A percentile compares a stretch with the other conserved stretches of the same genome.
phyloP scores from a whole-genome alignment of 1,140 invertebrate genomes.

The Zaprionus taronus region DNA sequence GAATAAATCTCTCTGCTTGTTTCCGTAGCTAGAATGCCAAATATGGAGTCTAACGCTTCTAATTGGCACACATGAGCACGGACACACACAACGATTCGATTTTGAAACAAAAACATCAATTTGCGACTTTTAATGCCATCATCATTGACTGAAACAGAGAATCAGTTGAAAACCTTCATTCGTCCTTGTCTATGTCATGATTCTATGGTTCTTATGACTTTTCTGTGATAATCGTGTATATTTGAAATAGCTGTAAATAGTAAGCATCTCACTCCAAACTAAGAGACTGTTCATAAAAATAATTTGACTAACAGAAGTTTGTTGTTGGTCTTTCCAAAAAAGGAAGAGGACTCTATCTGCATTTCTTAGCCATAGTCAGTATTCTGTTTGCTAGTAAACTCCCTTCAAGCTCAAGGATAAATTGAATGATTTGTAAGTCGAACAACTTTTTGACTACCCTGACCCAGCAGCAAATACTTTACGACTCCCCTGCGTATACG shows the following conservation, averaged over 20 bases:
- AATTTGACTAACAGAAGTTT: neutral
- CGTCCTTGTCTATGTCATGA: slow-evolving; percentile 47
- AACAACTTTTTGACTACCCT: slow-evolving; percentile 39
- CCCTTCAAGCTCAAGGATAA: slow-evolving; percentile 8
- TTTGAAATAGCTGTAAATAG: neutral
- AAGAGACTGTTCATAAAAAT: neutral
- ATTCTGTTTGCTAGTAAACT: neutral
- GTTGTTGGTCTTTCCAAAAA: neutral
- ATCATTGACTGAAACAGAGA: slow-evolving; percentile 64
- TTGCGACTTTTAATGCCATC: slow-evolving; percentile 80
- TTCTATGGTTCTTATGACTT: slow-evolving; percentile 28
- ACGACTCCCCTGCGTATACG: slow-evolving; percentile 47
- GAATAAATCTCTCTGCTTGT: slow-evolving; percentile 80
- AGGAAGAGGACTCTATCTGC: neutral
- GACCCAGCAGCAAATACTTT: slow-evolving; percentile 44
- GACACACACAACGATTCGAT: slow-evolving; percentile 18
- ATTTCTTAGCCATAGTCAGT: neutral
- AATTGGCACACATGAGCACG: slow-evolving; percentile 61
- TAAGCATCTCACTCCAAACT: neutral
- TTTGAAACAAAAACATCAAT: slow-evolving; percentile 81
- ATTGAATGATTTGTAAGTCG: slow-evolving; percentile 69
- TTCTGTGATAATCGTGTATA: neutral
- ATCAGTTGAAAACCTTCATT: slow-evolving; percentile 75
- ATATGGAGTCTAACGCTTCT: slow-evolving; percentile 68
- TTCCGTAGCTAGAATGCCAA: slow-evolving; percentile 76